phyloP scores from a whole-genome alignment of 2,797 vertebrate genomes.

The Hylomyscus alleni region DNA sequence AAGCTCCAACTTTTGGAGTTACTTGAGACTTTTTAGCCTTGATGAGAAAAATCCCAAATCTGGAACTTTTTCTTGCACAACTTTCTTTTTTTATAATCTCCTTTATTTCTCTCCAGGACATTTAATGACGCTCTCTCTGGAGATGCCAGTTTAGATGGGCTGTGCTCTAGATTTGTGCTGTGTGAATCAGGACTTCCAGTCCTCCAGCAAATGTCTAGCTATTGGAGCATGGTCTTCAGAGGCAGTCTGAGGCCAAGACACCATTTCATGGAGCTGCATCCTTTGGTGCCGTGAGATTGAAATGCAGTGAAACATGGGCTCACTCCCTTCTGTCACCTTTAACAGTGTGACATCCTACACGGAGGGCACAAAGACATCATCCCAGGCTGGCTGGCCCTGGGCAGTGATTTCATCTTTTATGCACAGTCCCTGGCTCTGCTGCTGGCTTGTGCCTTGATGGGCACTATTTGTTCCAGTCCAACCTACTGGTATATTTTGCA shows the following conservation, averaged over 20 bases:
- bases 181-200: background rate
- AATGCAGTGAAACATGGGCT: background rate
- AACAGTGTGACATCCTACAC: background rate
- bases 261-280: background rate
- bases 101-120: background rate
- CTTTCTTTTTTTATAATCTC: background rate
- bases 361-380: fast-evolving
- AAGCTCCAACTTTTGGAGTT: fast-evolving
- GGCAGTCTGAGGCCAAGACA: background rate
- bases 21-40: background rate
- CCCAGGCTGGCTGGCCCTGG: background rate
- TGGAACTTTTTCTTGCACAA: background rate
- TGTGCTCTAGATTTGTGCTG: background rate
- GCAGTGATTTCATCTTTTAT: background rate
- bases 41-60: background rate
- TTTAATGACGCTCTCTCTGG: background rate
- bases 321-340: background rate
- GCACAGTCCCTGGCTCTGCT: background rate
- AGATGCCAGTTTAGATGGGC: background rate
- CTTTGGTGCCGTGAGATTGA: background rate
- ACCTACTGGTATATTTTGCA: fast-evolving
- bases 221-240: background rate
- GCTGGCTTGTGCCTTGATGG: background rate
- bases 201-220: background rate
- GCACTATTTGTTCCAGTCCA: background rate